Percentiles rank a stretch among this genome's conserved stretches.
Conservation (phyloP, 2,888 invertebrate species). For the Cryptocephalus moraei region DNA sequence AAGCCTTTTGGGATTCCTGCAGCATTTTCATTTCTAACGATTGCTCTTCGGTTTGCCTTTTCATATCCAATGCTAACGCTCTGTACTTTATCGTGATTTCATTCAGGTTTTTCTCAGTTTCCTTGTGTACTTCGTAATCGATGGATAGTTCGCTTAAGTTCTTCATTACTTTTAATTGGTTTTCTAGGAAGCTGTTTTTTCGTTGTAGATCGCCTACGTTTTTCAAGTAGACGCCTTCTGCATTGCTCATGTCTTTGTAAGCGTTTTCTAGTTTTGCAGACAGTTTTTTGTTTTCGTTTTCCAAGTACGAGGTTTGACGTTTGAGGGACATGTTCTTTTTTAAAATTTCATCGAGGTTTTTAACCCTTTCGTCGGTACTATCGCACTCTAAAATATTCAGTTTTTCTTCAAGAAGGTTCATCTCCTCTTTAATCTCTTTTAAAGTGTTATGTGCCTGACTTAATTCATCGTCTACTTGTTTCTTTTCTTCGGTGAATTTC, state of each 20-base stretch:
- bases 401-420: slow-evolving; percentile 13
- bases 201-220: slow-evolving; percentile 44
- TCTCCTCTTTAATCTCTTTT: not conserved
- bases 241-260: slow-evolving; percentile 36
- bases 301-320: slow-evolving; percentile 28
- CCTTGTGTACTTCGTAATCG: slow-evolving; percentile 41
- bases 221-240: slow-evolving; percentile 17
- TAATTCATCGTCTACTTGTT: slow-evolving; percentile 7
- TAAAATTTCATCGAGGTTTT: slow-evolving; percentile 22
- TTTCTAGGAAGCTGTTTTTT: slow-evolving; percentile 37
- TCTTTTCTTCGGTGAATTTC: slow-evolving; percentile 3
- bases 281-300: slow-evolving; percentile 25
- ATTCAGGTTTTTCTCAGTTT: slow-evolving; percentile 44
- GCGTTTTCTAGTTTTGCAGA: slow-evolving; percentile 23
- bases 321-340: slow-evolving; percentile 25
- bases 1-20: slow-evolving; percentile 26
- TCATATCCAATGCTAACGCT: slow-evolving; percentile 29
- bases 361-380: slow-evolving; percentile 12
- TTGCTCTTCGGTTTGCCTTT: slow-evolving; percentile 21
- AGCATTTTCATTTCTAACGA: slow-evolving; percentile 28
- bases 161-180: slow-evolving; percentile 40
- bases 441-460: not conserved
- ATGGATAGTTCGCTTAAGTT: slow-evolving; percentile 40
- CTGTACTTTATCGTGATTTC: slow-evolving; percentile 45
- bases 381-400: slow-evolving; percentile 14